Base-by-base conservation (phyloP, 2,888 invertebrate species). In the Cordylochernes scorpioides region DNA sequence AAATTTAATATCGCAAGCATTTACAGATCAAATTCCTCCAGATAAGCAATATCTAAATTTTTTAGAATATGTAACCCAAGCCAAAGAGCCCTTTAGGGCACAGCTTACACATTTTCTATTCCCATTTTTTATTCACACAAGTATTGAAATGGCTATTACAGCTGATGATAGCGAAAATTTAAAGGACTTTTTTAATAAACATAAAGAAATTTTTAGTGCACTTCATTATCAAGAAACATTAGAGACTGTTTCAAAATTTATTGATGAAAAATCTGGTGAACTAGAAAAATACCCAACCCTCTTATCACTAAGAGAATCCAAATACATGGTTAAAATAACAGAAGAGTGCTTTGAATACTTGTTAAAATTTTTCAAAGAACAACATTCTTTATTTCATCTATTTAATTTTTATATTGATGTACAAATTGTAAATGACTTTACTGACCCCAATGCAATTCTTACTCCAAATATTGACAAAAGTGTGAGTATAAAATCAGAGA, bases 91-190 rank as follows among this genome's bases (percentile, higher is more conserved):
- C 21, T 17, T 13, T 5, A 18, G 21, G 16, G 6, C 12, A 21
- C 14, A 30, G 9, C 14, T 26, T 15, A 9, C 18, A 15, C n/a
- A 18, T 14, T 24, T 25, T 14, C 8, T 30, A 5, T 71, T 68
- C 38, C 82, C 84, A 0, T 57, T 84, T 36, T 65, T 82, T 47
- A 75, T 78, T 46, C 80, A 84, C 51, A 58, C 82, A 36, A 82
- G 77, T 49, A 51, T 82, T 39, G 78, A 82, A 50, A 65, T 82
- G 55, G 53, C 74, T 8, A 62, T 68, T 35, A 68, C 71, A 19
- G 68, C 69, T 1, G 70, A 74, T 39, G 58, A 22, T 12, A 22
- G n/a, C n/a, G n/a, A n/a, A n/a, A n/a, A n/a, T n/a, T n/a, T n/a
- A n/a, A n/a, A n/a, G n/a, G n/a, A n/a, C n/a, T n/a, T n/a, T n/a